phyloP scores from a whole-genome alignment of 2,888 invertebrate species.

The Amiota mariae region DNA sequence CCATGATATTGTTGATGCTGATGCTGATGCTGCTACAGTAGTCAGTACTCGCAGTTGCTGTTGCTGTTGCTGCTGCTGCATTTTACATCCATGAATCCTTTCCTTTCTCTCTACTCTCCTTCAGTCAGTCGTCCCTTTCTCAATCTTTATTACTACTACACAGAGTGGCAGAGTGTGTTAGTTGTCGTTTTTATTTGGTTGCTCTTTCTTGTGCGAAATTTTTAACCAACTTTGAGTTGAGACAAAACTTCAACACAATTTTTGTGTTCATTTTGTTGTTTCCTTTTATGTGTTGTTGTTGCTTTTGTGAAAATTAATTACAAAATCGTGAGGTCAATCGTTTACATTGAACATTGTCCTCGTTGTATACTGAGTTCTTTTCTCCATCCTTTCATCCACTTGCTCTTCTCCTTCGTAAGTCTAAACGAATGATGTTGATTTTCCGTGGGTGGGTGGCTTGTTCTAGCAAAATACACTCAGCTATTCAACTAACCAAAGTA shows the following conservation, averaged over 20 bases:
- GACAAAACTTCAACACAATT: conserved; percentile 24
- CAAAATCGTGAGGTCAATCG: conserved; percentile 69
- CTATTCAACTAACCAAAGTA: no score
- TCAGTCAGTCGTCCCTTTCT: no score
- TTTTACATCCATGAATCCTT: conserved; percentile 21
- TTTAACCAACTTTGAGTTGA: conserved; percentile 29
- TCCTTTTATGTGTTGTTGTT: neutral
- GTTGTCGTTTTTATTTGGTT: conserved; percentile 35
- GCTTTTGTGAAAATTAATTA: conserved; percentile 68
- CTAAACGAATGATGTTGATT: neutral
- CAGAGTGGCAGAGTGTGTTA: no score
- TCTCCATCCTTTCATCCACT: no score
- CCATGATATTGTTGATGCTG: conserved; percentile 5
- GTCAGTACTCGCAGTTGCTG: no score
- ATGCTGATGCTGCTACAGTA: conserved; percentile 31
- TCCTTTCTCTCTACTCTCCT: no score
- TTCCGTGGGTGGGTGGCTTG: conserved; percentile 44
- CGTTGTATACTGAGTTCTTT: neutral
- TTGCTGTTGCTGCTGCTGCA: no score
- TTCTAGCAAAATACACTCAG: conserved; percentile 58
- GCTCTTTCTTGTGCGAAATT: conserved; percentile 34
- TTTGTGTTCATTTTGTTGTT: neutral
- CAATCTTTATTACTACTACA: no score
- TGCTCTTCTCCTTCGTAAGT: no score
- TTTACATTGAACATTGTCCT: conserved; percentile 35